A percentile compares a stretch with the other conserved stretches of the same genome.
These are phyloP conservation scores for Limenitis camilla DNA, from an alignment of 2,888 invertebrate genomes.

Conservation along the genomic window DNA sequence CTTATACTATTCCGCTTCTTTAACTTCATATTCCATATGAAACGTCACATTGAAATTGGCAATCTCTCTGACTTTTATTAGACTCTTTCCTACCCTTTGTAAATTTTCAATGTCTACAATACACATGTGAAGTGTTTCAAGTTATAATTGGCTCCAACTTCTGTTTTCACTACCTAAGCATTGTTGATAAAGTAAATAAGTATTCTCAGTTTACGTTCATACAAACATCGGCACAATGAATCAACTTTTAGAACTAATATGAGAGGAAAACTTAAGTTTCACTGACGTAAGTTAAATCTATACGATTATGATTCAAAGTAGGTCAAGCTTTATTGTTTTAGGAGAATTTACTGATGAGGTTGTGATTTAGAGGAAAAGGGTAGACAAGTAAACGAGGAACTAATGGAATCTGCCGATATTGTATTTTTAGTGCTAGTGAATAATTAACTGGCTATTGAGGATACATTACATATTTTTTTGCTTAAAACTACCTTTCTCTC, in stretches of 20 bases:
- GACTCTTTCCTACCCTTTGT: slow-evolving; percentile 14
- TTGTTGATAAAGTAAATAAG: slow-evolving; percentile 17
- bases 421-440: too few relatives aligned
- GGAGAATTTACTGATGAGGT: neutral
- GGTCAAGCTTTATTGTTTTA: too few relatives aligned
- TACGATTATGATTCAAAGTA: neutral
- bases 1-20: slow-evolving; percentile 6
- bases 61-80: slow-evolving; percentile 10
- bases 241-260: neutral
- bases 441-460: too few relatives aligned
- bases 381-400: too few relatives aligned
- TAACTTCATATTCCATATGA: slow-evolving; percentile 11
- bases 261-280: neutral
- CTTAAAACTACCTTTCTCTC: too few relatives aligned
- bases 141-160: slow-evolving; percentile 20
- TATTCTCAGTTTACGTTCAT: slow-evolving; percentile 10
- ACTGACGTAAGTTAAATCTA: neutral
- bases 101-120: slow-evolving; percentile 13
- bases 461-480: too few relatives aligned
- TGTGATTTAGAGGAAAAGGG: too few relatives aligned
- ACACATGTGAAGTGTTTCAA: slow-evolving; percentile 14
- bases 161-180: slow-evolving; percentile 4
- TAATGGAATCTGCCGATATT: too few relatives aligned
- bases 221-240: neutral
- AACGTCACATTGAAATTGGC: slow-evolving; percentile 14